Percentiles rank a stretch among this genome's conserved stretches.
phyloP scores from a whole-genome alignment of 2,797 vertebrate species.

The Xenops minutus region DNA sequence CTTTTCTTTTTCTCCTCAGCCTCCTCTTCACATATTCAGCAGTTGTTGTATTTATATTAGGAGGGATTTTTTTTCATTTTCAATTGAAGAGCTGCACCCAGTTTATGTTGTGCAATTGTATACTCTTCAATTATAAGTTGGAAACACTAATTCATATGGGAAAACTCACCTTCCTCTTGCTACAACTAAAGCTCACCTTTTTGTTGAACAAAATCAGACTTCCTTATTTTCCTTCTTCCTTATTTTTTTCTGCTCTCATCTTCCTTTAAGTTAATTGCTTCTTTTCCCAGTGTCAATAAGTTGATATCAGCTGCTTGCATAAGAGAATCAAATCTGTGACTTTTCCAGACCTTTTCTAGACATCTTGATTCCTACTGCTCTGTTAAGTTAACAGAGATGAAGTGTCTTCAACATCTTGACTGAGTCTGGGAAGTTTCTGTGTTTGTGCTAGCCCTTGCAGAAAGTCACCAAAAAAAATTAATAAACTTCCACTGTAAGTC shows the following conservation, averaged over 20 bases:
- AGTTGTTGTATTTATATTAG: background rate
- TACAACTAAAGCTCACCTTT: background rate
- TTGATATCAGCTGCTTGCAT: background rate
- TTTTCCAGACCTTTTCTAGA: background rate
- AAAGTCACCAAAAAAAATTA: background rate
- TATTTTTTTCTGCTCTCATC: background rate
- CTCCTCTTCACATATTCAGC: background rate
- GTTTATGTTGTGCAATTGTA: background rate
- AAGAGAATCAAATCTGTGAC: background rate
- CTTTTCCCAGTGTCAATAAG: background rate
- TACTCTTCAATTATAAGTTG: background rate
- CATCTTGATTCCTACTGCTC: background rate
- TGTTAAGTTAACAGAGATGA: background rate
- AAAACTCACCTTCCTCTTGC: background rate
- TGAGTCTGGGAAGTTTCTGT: background rate
- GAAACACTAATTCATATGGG: background rate
- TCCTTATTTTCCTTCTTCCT: conserved; percentile 5
- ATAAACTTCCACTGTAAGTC: background rate
- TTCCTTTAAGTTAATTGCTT: background rate
- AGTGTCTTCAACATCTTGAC: background rate
- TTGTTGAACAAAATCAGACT: background rate
- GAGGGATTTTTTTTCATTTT: background rate
- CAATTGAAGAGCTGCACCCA: background rate
- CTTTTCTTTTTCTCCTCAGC: background rate
- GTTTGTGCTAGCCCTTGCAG: background rate